phyloP scores from a whole-genome alignment of 2,797 vertebrate genomes.

The Rhinogobio ventralis region DNA sequence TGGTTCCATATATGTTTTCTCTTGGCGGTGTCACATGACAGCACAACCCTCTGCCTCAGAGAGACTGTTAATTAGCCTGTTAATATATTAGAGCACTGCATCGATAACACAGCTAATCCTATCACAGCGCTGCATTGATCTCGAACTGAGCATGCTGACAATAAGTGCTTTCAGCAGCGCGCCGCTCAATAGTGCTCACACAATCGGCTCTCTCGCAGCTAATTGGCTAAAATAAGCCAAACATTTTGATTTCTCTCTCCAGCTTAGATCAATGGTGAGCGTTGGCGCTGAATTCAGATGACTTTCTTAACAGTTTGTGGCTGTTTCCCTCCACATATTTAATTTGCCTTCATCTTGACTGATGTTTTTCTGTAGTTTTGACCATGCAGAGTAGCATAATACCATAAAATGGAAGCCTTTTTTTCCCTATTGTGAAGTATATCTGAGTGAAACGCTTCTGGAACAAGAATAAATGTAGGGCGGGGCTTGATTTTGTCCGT shows the following conservation, averaged over 20 bases:
- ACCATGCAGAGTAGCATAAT: not conserved
- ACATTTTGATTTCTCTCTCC: conserved; percentile 93
- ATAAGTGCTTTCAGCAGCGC: conserved; percentile 89
- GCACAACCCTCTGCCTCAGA: conserved; percentile 68
- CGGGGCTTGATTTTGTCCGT: not conserved
- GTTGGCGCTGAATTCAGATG: conserved; percentile 88
- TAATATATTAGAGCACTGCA: conserved; percentile 96
- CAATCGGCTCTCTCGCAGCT: conserved; percentile 88
- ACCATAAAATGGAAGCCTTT: not conserved
- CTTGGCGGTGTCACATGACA: conserved; percentile 29
- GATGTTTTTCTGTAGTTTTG: conserved; percentile 3
- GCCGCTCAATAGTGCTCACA: conserved; percentile 88
- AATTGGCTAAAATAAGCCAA: conserved; percentile 97
- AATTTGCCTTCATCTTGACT: conserved; percentile 8
- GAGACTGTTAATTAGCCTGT: conserved; percentile 91
- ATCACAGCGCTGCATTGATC: conserved; percentile 93
- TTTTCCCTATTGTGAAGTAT: not conserved
- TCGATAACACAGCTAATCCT: conserved; percentile 96
- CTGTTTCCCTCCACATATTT: conserved; percentile 56
- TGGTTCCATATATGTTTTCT: not conserved
- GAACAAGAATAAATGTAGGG: not conserved
- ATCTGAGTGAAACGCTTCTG: not conserved
- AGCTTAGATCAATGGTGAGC: conserved; percentile 88
- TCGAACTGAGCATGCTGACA: conserved; percentile 83
- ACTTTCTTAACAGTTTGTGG: conserved; percentile 81